Base-by-base conservation (phyloP, 2,797 vertebrate genomes). In the Pseudopleuronectes americanus region DNA sequence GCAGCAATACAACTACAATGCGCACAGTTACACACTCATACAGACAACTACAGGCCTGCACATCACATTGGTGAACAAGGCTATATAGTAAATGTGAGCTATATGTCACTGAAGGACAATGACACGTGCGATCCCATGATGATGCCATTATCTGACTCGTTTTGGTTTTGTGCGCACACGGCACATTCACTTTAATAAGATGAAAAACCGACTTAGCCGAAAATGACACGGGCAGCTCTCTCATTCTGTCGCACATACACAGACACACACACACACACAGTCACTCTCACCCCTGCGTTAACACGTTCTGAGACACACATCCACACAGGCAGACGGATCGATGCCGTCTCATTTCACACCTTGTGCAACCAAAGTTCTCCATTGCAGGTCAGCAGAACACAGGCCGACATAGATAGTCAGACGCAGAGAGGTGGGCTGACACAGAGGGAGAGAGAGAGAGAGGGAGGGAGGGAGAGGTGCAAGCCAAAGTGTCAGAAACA, bases 311-410 rank as follows among this genome's bases (percentile, higher is more conserved):
- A 78, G 57, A 77, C 68, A 71, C 59, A 70, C 67, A 71, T 69
- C 41, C 64, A 72, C 68, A 55, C 55, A 49, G 52, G 61, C 80
- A 88, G 77, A 84, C 65, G 6, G 83, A 91, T 91, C 90, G 80
- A 92, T 92, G 87, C 14, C 57, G 76, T 80, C 86, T 90, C 83
- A 89, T 91, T 91, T 90, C 88, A 92, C 88, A 90, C 89, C 84
- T 84, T 68, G 82, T 83, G 81, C 74, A 86, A 76, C 77, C 84
- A 57, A 84, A 81, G 69, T 90, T 90, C 62, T 83, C 71, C 57
- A 70, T 67, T 69, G 77, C 70, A 78, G 63, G 75, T 83, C 64
- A 70, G 68, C 75, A 79, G 77, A 81, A 75, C 72, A 80, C 61
- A 76, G 58, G 41, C 52, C 31, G 64, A 77, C 63, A 58, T 17